These are phyloP conservation scores for Sinocyclocheilus rhinocerous DNA, from an alignment of 2,113 vertebrate genomes.

Conservation along the genomic window DNA sequence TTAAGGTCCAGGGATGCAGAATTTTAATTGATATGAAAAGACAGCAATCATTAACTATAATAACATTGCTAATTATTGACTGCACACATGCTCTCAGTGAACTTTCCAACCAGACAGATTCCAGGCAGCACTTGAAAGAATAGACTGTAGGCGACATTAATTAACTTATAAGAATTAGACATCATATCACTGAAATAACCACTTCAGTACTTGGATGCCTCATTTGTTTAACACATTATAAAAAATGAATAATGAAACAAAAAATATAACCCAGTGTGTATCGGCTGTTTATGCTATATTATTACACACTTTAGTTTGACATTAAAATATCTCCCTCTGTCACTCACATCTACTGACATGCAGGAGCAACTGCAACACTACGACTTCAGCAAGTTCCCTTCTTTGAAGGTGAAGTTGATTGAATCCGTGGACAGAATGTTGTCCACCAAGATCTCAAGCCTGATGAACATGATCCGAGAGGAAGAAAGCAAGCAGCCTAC, in stretches of 20 bases:
- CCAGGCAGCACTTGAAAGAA: constrained; percentile 43
- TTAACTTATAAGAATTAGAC: constrained; percentile 16
- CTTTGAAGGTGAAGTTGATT: constrained; percentile 91
- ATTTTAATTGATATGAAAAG: too few species aligned
- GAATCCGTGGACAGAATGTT: constrained; percentile 96
- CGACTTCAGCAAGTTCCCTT: constrained; percentile 95
- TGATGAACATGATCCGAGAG: constrained; percentile 90
- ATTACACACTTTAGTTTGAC: background rate
- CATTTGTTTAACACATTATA: background rate
- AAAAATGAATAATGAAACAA: background rate
- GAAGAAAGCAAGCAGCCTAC: constrained; percentile 87
- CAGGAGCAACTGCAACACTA: constrained; percentile 91
- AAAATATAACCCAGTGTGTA: background rate
- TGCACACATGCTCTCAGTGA: background rate
- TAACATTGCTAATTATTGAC: background rate
- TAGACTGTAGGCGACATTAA: constrained; percentile 36
- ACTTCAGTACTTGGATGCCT: background rate
- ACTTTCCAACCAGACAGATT: constrained; percentile 14
- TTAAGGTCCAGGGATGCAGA: too few species aligned
- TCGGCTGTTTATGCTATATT: background rate
- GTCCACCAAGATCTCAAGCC: constrained; percentile 84
- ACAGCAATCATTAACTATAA: background rate
- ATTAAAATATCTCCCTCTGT: constrained; percentile 6
- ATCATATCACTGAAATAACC: constrained; percentile 27
- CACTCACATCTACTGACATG: constrained; percentile 24